These are phyloP conservation scores for Eufriesea mexicana DNA, from an alignment of 1,140 invertebrate species.

Conservation along the genomic window DNA sequence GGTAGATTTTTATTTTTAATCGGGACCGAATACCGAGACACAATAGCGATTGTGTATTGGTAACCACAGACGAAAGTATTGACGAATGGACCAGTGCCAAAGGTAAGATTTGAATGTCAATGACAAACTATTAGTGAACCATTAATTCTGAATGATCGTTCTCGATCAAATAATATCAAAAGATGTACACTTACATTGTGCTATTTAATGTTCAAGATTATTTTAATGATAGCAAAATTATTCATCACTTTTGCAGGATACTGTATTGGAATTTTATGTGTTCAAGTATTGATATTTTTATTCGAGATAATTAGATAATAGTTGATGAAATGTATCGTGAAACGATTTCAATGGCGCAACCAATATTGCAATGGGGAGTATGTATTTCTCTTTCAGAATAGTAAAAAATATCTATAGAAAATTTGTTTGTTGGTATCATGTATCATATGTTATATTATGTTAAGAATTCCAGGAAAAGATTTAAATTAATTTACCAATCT, in stretches of 20 bases:
- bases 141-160: slow-evolving; percentile 31
- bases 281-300: neutral
- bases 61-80: slow-evolving; percentile 10
- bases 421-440: neutral
- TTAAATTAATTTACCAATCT: too few species aligned
- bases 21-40: slow-evolving; percentile 10
- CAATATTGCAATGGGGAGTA: neutral
- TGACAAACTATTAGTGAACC: slow-evolving; percentile 50
- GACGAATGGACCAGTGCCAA: slow-evolving; percentile 52
- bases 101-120: slow-evolving; percentile 53
- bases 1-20: slow-evolving; percentile 45
- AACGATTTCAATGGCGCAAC: neutral
- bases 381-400: too few species aligned
- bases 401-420: neutral
- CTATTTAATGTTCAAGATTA: neutral
- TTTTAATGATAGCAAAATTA: neutral
- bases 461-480: neutral
- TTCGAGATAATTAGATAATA: neutral
- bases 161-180: slow-evolving; percentile 19
- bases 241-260: neutral
- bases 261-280: neutral
- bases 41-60: slow-evolving; percentile 10
- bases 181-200: neutral
- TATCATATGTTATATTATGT: neutral
- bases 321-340: neutral